Evolutionary conservation across 2,888 invertebrate species (phyloP), one percentile per base, ranked within the genome.

Genomic region (Apamea crenata): DNA sequence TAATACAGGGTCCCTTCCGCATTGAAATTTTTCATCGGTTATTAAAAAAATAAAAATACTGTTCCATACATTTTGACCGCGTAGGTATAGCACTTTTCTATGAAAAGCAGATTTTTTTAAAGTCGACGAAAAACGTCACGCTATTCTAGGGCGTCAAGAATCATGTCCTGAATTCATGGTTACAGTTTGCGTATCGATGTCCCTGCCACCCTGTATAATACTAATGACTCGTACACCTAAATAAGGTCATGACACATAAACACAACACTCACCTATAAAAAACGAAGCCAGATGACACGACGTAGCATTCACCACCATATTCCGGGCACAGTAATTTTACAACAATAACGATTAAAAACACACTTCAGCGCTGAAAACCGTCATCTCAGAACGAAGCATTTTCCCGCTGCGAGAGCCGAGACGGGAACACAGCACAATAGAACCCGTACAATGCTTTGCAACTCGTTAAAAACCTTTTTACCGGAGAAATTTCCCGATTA

Each of bases 181-280:
- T 25, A 14, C 12, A n/a, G n/a, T 59, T 59, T 29, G 1, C n/a
- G 14, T 7, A n/a, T n/a, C 59, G n/a, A 2, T n/a, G n/a, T 53
- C 53, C 59, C n/a, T 59, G n/a, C 16, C 59, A 29, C 3, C 25
- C n/a, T n/a, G n/a, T 56, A 10, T 56, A 25, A 29, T n/a, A 61
- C 29, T 61, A 29, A 29, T 61, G 7, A 29, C 4, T 10, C 5
- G 1, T 21, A 12, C 36, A n/a, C 18, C 21, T 4, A 36, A 78
- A 74, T 74, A 50, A 81, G 32, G 59, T 44, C 53, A 61, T n/a
- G n/a, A 14, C 50, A 29, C 40, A 59, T 44, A 75, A 67, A 47
- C 21, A 56, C 63, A 67, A 82, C 74, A 91, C 96, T 95, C 82
- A 96, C 96, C 95, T 86, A 96, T 93, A 86, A 95, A 94, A 86